Conservation (phyloP, 1,140 invertebrate species). For the Antheraea mylitta region DNA sequence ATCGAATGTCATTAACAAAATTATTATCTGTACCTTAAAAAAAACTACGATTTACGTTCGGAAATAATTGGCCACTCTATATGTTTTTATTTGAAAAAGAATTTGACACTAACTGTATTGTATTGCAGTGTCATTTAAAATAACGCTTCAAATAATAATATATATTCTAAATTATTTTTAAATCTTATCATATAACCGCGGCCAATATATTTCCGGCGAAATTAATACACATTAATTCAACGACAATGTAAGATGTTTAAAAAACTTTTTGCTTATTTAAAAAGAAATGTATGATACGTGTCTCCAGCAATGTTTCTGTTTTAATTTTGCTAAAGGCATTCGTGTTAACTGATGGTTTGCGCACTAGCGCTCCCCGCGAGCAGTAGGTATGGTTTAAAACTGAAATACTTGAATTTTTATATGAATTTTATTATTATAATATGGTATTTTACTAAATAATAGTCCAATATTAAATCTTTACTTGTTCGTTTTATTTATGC, state of each 20-base stretch:
- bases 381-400: conserved; percentile 71
- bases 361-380: conserved; percentile 3
- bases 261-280: too few relatives aligned
- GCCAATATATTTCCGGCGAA: too few relatives aligned
- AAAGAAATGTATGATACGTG: too few relatives aligned
- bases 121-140: too few relatives aligned
- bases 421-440: conserved; percentile 78
- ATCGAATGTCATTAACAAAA: neutral
- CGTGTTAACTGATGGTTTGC: conserved; percentile 5
- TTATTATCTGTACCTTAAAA: neutral
- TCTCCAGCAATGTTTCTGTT: neutral
- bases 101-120: too few relatives aligned
- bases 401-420: conserved; percentile 76
- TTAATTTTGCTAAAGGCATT: conserved; percentile 3
- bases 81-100: too few relatives aligned
- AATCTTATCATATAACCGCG: too few relatives aligned
- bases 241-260: too few relatives aligned
- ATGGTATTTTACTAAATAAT: conserved; percentile 78
- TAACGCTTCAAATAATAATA: too few relatives aligned
- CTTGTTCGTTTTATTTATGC: conserved; percentile 63
- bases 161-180: too few relatives aligned
- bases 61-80: neutral
- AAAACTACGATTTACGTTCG: neutral
- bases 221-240: too few relatives aligned
- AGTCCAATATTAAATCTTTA: conserved; percentile 76